phyloP scores from a whole-genome alignment of 1,140 invertebrate genomes.

The Atta cephalotes region DNA sequence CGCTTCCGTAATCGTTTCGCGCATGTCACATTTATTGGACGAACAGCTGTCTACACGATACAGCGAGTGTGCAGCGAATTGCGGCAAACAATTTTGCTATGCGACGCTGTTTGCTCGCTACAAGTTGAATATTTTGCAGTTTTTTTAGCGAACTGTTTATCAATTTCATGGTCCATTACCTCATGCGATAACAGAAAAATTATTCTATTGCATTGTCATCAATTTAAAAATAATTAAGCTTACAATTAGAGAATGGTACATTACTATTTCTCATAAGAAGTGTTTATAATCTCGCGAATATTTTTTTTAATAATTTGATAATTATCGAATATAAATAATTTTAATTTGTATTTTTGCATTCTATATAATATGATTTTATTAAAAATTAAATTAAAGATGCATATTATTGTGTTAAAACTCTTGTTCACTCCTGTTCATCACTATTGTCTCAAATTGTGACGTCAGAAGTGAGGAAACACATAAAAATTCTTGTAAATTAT shows the following conservation, averaged over 20 bases:
- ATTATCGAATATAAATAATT: conserved; percentile 6
- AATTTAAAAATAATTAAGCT: conserved; percentile 18
- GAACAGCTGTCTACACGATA: conserved; percentile 66
- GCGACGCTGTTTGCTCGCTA: conserved; percentile 63
- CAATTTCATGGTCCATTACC: conserved; percentile 32
- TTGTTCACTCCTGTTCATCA: too few relatives aligned
- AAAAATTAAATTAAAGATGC: not conserved
- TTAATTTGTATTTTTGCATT: conserved; percentile 18
- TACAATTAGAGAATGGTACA: not conserved
- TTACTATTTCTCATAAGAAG: not conserved
- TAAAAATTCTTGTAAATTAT: too few relatives aligned
- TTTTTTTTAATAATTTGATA: not conserved
- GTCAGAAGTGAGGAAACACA: too few relatives aligned
- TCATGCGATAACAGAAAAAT: conserved; percentile 42
- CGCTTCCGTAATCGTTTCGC: conserved; percentile 78
- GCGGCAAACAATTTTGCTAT: conserved; percentile 77
- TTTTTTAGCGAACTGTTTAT: conserved; percentile 35
- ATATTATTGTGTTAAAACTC: too few relatives aligned
- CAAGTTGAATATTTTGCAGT: not conserved
- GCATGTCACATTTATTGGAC: conserved; percentile 74
- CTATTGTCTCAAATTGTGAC: too few relatives aligned
- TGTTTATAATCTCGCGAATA: not conserved
- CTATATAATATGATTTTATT: not conserved
- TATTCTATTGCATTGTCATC: conserved; percentile 15
- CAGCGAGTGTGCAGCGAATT: conserved; percentile 64